phyloP scores from a whole-genome alignment of 2,797 vertebrate genomes.

The Sebastes nivosus region DNA sequence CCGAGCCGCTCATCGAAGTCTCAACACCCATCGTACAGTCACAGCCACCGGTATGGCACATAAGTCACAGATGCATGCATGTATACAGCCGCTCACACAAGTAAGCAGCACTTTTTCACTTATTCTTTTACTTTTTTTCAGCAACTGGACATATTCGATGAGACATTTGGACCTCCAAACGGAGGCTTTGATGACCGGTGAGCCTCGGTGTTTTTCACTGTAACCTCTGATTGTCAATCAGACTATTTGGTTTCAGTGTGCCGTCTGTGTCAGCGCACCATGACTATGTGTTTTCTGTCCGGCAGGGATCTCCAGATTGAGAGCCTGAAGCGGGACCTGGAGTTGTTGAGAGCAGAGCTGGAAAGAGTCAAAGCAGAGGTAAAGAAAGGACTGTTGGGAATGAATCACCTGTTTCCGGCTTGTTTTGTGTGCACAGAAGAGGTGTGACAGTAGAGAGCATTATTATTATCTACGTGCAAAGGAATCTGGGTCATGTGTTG shows the following conservation, averaged over 20 bases:
- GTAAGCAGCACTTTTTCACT: neutral
- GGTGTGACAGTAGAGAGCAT: neutral
- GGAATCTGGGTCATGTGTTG: conserved; percentile 67
- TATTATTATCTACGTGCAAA: conserved; percentile 46
- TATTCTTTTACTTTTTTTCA: conserved; percentile 1
- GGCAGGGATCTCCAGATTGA: conserved; percentile 94
- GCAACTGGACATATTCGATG: conserved; percentile 91
- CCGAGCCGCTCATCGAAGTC: conserved; percentile 89
- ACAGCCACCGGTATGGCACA: conserved; percentile 70
- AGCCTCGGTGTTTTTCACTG: neutral
- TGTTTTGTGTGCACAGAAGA: neutral
- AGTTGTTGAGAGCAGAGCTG: conserved; percentile 87
- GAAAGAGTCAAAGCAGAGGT: conserved; percentile 95
- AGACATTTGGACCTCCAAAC: conserved; percentile 92
- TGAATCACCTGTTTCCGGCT: neutral
- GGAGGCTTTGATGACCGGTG: conserved; percentile 92
- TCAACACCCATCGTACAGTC: conserved; percentile 73
- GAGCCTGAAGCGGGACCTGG: conserved; percentile 88
- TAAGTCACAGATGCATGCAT: neutral
- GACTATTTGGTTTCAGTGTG: neutral
- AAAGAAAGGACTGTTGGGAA: conserved; percentile 15
- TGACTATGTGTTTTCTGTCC: conserved; percentile 21
- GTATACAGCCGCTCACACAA: neutral
- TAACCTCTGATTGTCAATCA: neutral
- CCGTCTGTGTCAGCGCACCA: neutral